Base-by-base conservation (phyloP, 2,113 vertebrate genomes). In the Apteryx owenii region DNA sequence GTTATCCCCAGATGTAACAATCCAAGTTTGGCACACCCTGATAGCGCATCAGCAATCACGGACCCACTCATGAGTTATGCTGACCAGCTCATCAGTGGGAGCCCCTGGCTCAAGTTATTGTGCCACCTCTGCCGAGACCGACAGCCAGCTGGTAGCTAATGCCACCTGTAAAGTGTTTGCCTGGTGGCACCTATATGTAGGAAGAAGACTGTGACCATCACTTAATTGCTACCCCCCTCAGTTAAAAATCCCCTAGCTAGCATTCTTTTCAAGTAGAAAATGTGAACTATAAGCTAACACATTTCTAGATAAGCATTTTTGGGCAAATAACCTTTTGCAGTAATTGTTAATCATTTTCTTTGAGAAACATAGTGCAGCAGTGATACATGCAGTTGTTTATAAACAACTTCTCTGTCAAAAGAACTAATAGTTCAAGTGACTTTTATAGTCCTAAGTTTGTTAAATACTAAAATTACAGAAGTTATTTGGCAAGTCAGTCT, bases 41-140 rank as follows among this genome's bases (percentile, higher is more conserved):
- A 38, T 16, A 54, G 19, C 5, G 3, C 60, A 53, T 50, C 60
- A 87, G 22, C 44, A 81, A 61, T 46, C 18, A 29, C 9, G 1
- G 3, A 33, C 38, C 15, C 0, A 0, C 9, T 42, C 12, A 7
- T 14, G 40, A 51, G 48, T 31, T 73, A 5, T 40, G 71, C 53
- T 69, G 62, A 53, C 33, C 29, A 73, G 36, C 33, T 85, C 17
- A 8, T 40, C 76, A 61, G 40, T n/a, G 19, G 72, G 11, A 82
- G 21, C 20, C 53, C 90, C 25, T 20, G 82, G 54, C 68, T 28
- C 12, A 85, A 40, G 5, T 38, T 68, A 50, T 8, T 28, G 78
- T 65, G 51, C 38, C 62, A 64, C 16, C 17, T 40, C n/a, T 85
- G 51, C 61, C 70, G 38, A 56, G n/a, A 44, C 21, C 65, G 78